Conservation (phyloP, 1,140 invertebrate species). For the Drosophila orena region DNA sequence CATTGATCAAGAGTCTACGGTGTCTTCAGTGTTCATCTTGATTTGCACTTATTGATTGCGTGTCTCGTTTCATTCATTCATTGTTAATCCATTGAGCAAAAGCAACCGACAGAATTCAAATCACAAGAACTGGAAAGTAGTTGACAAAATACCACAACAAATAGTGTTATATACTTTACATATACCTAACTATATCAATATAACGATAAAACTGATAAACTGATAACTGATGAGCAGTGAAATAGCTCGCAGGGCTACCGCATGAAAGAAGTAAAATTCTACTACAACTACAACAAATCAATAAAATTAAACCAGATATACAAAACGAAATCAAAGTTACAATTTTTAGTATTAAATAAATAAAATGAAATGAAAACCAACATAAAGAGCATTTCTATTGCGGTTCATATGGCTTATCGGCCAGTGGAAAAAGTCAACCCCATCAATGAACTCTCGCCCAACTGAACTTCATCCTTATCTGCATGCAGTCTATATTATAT, state of each 20-base stretch:
- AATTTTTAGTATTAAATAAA: conserved; percentile 55
- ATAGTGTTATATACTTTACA: conserved; percentile 44
- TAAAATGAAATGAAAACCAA: conserved; percentile 43
- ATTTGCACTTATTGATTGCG: conserved; percentile 38
- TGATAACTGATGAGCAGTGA: conserved; percentile 10
- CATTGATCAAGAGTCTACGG: conserved; percentile 6
- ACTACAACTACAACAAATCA: conserved; percentile 16
- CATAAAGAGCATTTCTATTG: background rate
- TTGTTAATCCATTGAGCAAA: conserved; percentile 22
- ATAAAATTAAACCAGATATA: conserved; percentile 30
- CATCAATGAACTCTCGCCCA: conserved; percentile 1
- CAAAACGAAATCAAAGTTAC: conserved; percentile 50
- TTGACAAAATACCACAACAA: conserved; percentile 32
- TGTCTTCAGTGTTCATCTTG: conserved; percentile 4
- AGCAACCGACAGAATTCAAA: conserved; percentile 18
- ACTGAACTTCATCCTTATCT: background rate
- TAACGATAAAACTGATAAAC: conserved; percentile 35
- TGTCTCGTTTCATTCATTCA: conserved; percentile 19
- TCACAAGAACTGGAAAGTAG: conserved; percentile 60
- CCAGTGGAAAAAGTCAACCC: background rate
- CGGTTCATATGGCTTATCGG: background rate
- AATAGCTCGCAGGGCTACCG: conserved; percentile 7
- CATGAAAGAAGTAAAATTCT: conserved; percentile 9
- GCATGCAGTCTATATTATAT: background rate
- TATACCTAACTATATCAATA: conserved; percentile 57